Conservation (phyloP, 2,113 vertebrate species). For the Speoplatyrhinus poulsoni region DNA sequence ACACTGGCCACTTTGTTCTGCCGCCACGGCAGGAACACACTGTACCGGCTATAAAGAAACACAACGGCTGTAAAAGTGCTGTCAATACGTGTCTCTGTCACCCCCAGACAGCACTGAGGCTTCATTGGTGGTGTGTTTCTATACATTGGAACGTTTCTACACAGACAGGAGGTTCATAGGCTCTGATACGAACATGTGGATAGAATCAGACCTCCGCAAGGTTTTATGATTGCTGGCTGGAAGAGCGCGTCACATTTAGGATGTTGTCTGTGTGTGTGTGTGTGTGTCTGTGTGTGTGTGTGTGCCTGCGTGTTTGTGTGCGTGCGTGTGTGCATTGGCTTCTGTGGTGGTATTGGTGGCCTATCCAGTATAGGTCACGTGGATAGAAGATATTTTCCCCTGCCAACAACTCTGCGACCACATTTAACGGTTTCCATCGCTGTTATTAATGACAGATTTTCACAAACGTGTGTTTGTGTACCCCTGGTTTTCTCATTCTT, state of each 20-base stretch:
- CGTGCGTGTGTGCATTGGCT: constrained; percentile 29
- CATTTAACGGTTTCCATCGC: constrained; percentile 16
- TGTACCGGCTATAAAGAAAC: constrained; percentile 9
- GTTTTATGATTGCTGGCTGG: no score
- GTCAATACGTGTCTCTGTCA: constrained; percentile 6
- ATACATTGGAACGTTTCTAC: no score
- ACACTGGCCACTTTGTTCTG: constrained; percentile 49
- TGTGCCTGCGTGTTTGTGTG: constrained; percentile 1
- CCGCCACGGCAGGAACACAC: constrained; percentile 12
- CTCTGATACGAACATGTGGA: neutral
- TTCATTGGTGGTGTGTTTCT: neutral
- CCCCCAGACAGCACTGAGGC: no score
- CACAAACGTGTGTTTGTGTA: constrained; percentile 5
- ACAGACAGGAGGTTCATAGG: no score
- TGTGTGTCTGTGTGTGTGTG: no score
- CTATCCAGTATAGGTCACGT: constrained; percentile 18
- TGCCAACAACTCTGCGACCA: neutral
- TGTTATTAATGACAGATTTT: constrained; percentile 30
- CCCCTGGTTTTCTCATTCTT: neutral
- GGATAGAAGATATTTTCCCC: constrained; percentile 11
- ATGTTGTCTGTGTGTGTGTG: constrained; percentile 34
- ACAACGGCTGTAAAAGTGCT: constrained; percentile 1
- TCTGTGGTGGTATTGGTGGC: constrained; percentile 17
- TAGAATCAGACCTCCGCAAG: constrained; percentile 2
- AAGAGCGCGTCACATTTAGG: neutral